A percentile compares a stretch with the other conserved stretches of the same genome.
phyloP scores from a whole-genome alignment of 1,140 invertebrate species.

The Halictus rubicundus region DNA sequence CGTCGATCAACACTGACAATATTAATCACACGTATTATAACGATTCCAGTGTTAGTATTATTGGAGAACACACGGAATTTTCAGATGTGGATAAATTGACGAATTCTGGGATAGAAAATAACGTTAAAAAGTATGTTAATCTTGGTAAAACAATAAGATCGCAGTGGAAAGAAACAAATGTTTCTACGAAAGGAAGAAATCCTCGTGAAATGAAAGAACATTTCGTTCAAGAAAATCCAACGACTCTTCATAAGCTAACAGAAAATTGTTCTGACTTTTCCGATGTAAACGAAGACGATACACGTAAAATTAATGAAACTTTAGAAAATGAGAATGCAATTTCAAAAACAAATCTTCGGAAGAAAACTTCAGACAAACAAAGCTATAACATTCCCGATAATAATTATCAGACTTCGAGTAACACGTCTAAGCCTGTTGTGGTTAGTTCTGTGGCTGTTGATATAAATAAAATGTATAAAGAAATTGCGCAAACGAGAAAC shows the following conservation, averaged over 20 bases:
- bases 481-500: not conserved
- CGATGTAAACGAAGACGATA: not conserved
- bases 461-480: not conserved
- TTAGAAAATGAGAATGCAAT: not conserved
- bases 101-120: not conserved
- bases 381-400: not conserved
- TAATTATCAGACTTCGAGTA: not conserved
- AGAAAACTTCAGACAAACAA: not conserved
- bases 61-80: constrained; percentile 47
- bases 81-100: too few relatives aligned
- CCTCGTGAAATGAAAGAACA: not conserved
- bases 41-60: constrained; percentile 61
- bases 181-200: not conserved
- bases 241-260: not conserved
- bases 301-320: not conserved
- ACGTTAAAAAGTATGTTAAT: not conserved
- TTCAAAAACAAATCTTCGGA: not conserved
- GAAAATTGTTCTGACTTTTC: not conserved
- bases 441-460: constrained; percentile 24
- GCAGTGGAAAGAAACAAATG: not conserved
- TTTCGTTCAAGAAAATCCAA: not conserved
- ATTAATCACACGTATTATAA: not conserved
- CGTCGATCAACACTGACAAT: not conserved
- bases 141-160: not conserved
- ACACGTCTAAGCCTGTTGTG: constrained; percentile 29